Base-by-base conservation (phyloP, 1,140 invertebrate species). In the Diabrotica undecimpunctata region DNA sequence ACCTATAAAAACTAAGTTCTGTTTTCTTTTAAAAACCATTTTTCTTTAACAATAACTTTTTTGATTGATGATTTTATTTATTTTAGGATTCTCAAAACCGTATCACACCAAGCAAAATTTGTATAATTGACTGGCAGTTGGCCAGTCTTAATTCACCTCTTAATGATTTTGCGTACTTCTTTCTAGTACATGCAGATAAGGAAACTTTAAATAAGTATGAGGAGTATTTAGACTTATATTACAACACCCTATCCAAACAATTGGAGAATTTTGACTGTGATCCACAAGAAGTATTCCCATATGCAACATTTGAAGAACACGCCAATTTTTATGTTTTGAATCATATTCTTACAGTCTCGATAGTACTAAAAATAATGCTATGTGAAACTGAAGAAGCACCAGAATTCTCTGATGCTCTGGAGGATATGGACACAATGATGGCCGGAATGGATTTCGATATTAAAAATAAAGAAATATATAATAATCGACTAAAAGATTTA, bases 101-200 rank as follows among this genome's bases (percentile, higher is more conserved):
- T 10, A 5, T 50, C 12, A 11, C 35, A 58, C 56, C 56, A 7
- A 35, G 11, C 10, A 37, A n/a, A 38, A 37, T 58, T 7, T 38
- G 38, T 38, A 58, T 58, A 11, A 7, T 58, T 8, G 56, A 58
- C 13, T 58, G 56, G 56, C 56, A 58, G 39, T 11, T 58, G 39
- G 36, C 56, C 9, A 58, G 39, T n/a, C 36, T 12, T 13, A 12
- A n/a, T 12, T 58, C 56, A 4, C 56, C 56, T n/a, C n/a, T 37
- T 8, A 10, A 35, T 5, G 56, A 58, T 13, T n/a, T 58, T 0
- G 5, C 25, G 8, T 58, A 37, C 36, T 58, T 58, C 56, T 58
- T 58, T n/a, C 13, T 58, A 9, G 36, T 38, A 11, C 56, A 58
- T 10, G 39, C 35, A 6, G 35, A 35, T 0, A 58, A 58, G 11